Conservation (phyloP, 2,113 vertebrate species). For the Pyrgilauda ruficollis region DNA sequence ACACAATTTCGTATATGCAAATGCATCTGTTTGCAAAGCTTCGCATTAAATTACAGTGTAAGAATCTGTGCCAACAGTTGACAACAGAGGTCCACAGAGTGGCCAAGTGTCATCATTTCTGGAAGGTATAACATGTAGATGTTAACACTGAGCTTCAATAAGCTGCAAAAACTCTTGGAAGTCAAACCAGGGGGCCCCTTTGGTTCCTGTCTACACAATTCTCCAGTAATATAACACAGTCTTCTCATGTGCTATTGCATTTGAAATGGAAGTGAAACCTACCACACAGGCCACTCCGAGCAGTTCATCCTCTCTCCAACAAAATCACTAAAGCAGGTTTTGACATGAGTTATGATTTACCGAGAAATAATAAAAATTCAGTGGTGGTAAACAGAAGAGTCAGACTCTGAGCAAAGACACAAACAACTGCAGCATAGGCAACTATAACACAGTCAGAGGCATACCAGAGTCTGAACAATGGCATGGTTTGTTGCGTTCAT, state of each 20-base stretch:
- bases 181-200: neutral
- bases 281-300: neutral
- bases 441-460: neutral
- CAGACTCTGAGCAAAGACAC: neutral
- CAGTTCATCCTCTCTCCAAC: neutral
- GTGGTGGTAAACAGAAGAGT: neutral
- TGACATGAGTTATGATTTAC: neutral
- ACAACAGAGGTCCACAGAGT: slow-evolving; percentile 18
- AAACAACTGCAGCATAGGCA: neutral
- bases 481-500: slow-evolving; percentile 99
- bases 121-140: slow-evolving; percentile 11
- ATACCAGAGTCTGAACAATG: slow-evolving; percentile 97
- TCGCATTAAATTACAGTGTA: slow-evolving; percentile 4
- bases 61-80: slow-evolving; percentile 24
- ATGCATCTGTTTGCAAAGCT: slow-evolving; percentile 32
- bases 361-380: neutral
- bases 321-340: neutral
- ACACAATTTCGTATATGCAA: slow-evolving; percentile 31
- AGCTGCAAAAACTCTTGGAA: slow-evolving; percentile 11
- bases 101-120: slow-evolving; percentile 48
- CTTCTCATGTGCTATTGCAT: neutral
- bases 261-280: neutral
- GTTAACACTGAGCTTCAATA: neutral
- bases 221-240: neutral
- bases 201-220: neutral